phyloP scores from a whole-genome alignment of 2,888 invertebrate species.

The Habrosyne pyritoides region DNA sequence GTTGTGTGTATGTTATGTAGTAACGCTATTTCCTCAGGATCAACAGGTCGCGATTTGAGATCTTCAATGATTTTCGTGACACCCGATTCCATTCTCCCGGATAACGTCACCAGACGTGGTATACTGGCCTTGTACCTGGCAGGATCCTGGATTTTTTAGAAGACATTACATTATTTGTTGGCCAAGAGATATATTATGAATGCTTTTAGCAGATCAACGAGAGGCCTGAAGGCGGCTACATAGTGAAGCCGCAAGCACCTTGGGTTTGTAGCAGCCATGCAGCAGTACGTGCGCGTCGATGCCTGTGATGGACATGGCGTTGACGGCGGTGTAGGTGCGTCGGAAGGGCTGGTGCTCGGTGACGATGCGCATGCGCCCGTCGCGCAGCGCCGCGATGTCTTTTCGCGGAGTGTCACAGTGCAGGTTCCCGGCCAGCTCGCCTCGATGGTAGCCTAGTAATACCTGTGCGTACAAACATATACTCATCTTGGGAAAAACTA shows the following conservation, averaged over 20 bases:
- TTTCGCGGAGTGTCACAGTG: conserved; percentile 84
- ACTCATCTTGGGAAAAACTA: not conserved
- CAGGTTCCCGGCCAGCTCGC: conserved; percentile 87
- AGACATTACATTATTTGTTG: not conserved
- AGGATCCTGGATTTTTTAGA: conserved; percentile 40
- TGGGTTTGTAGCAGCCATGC: conserved; percentile 49
- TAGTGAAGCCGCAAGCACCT: conserved; percentile 37
- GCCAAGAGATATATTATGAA: not conserved
- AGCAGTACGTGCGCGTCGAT: conserved; percentile 50
- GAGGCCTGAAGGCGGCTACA: not conserved
- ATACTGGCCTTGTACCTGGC: conserved; percentile 45
- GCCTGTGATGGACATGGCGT: conserved; percentile 50
- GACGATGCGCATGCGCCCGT: conserved; percentile 81
- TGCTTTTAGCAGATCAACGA: conserved; percentile 6
- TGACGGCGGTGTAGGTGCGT: conserved; percentile 65
- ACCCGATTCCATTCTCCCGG: conserved; percentile 81
- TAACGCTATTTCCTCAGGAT: conserved; percentile 72
- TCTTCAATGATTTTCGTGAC: conserved; percentile 50
- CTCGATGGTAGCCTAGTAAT: conserved; percentile 85
- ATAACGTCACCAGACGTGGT: conserved; percentile 78
- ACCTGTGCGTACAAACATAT: conserved; percentile 48
- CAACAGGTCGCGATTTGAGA: conserved; percentile 48
- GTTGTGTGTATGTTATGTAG: conserved; percentile 70
- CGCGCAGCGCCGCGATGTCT: conserved; percentile 70
- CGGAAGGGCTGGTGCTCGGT: conserved; percentile 80